Conservation (phyloP, 2,888 invertebrate genomes). For the Tryphoninae sp. region DNA sequence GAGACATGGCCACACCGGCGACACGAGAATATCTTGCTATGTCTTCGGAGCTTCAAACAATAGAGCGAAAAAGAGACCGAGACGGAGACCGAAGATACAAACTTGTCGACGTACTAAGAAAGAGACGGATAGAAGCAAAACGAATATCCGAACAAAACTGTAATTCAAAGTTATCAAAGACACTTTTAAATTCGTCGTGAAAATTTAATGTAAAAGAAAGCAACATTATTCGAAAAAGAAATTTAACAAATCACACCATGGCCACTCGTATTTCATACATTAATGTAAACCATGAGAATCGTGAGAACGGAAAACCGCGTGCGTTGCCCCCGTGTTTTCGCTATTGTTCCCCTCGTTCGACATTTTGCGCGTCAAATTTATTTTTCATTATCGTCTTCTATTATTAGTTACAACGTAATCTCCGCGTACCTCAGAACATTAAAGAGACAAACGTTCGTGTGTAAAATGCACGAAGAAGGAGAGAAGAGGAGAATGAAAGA, state of each 20-base stretch:
- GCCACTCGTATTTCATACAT: background rate
- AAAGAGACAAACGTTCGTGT: slow-evolving; percentile 44
- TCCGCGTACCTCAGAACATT: slow-evolving; percentile 71
- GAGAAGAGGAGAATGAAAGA: slow-evolving; percentile 29
- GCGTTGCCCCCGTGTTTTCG: slow-evolving; percentile 75
- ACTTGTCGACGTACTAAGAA: slow-evolving; percentile 29
- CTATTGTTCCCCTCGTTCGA: slow-evolving; percentile 67
- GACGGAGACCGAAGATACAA: slow-evolving; percentile 24
- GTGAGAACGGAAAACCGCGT: slow-evolving; percentile 62
- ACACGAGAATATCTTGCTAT: slow-evolving; percentile 29
- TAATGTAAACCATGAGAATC: slow-evolving; percentile 22
- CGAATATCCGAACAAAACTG: background rate
- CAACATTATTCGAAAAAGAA: background rate
- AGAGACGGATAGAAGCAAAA: slow-evolving; percentile 6
- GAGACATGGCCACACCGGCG: slow-evolving; percentile 46
- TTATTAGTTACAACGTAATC: slow-evolving; percentile 79
- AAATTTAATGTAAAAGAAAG: background rate
- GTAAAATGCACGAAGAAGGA: slow-evolving; percentile 11
- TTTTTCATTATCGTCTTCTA: slow-evolving; percentile 76
- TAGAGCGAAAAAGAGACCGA: slow-evolving; percentile 40
- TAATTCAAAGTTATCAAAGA: too few relatives aligned
- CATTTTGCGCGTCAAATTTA: slow-evolving; percentile 78
- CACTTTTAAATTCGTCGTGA: too few relatives aligned
- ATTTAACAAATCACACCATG: background rate
- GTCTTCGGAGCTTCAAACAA: slow-evolving; percentile 41